Conservation (phyloP, 2,797 vertebrate species). For the Enteromius trimaculatus region DNA sequence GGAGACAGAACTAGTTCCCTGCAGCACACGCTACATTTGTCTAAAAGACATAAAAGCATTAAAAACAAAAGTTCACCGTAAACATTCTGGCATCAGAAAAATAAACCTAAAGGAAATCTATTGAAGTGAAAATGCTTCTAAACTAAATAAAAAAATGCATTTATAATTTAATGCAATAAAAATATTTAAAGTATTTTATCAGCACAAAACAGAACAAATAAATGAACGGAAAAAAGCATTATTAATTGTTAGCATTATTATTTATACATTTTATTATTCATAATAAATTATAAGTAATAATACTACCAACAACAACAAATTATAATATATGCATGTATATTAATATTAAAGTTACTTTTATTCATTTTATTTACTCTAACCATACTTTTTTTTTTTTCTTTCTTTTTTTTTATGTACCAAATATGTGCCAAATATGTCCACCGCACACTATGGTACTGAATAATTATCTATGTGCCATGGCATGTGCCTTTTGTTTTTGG, state of each 20-base stretch:
- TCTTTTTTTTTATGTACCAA: no score
- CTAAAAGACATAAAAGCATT: not conserved
- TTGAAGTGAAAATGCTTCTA: not conserved
- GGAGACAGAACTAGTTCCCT: slow-evolving; percentile 18
- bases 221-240: not conserved
- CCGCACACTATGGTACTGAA: not conserved
- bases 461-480: not conserved
- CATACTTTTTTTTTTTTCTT: not conserved
- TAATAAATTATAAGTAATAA: not conserved
- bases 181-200: not conserved
- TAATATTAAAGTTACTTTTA: not conserved
- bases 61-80: not conserved
- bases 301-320: not conserved
- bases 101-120: not conserved
- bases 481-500: not conserved
- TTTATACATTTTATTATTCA: not conserved
- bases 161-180: not conserved
- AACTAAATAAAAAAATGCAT: no score
- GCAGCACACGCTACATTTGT: not conserved
- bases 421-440: not conserved
- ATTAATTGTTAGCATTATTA: not conserved
- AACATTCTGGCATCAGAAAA: not conserved
- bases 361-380: not conserved
- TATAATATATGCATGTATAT: not conserved
- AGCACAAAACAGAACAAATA: not conserved